Evolutionary conservation across 92 coral and sea anemone genomes (phyloP).

Genomic region (Epizoanthus ramosus): DNA sequence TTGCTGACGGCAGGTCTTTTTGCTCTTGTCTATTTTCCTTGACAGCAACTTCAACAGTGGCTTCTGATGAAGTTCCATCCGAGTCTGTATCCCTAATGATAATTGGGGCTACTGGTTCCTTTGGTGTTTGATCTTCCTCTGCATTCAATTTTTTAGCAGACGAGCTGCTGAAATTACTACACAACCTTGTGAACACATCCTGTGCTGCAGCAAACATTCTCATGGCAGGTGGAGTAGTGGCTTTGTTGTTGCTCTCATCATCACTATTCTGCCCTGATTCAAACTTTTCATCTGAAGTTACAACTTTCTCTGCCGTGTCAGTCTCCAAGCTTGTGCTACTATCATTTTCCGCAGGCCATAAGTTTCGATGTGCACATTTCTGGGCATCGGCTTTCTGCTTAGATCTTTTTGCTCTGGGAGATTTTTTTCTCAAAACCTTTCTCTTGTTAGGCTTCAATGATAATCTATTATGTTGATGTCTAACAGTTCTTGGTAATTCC

Average conservation of each 20-base stretch:
- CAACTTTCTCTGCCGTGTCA: background rate
- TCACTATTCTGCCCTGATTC: background rate
- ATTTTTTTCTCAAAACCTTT: background rate
- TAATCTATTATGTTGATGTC: background rate
- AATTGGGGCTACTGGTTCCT: background rate
- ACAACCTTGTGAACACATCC: slow-evolving; percentile 16
- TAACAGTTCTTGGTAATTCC: slow-evolving; percentile 21
- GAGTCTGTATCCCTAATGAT: slow-evolving; percentile 29
- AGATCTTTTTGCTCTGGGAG: background rate
- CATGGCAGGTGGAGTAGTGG: background rate
- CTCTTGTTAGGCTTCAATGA: background rate
- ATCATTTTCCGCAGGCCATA: background rate
- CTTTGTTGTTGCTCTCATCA: background rate
- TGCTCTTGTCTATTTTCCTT: background rate
- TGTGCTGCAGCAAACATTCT: slow-evolving; percentile 14
- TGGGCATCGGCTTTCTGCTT: background rate
- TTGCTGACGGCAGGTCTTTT: no score
- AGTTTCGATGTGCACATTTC: background rate
- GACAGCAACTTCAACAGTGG: slow-evolving; percentile 1
- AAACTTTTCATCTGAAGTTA: slow-evolving; percentile 12
- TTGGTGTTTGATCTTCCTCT: background rate
- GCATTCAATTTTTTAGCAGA: background rate
- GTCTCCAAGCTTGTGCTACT: slow-evolving; percentile 3
- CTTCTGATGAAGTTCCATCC: slow-evolving; percentile 29
- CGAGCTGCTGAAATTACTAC: slow-evolving; percentile 20